A percentile compares a stretch with the other conserved stretches of the same genome.
Conservation (phyloP, 2,113 vertebrate genomes). For the Syrmaticus mikado region DNA sequence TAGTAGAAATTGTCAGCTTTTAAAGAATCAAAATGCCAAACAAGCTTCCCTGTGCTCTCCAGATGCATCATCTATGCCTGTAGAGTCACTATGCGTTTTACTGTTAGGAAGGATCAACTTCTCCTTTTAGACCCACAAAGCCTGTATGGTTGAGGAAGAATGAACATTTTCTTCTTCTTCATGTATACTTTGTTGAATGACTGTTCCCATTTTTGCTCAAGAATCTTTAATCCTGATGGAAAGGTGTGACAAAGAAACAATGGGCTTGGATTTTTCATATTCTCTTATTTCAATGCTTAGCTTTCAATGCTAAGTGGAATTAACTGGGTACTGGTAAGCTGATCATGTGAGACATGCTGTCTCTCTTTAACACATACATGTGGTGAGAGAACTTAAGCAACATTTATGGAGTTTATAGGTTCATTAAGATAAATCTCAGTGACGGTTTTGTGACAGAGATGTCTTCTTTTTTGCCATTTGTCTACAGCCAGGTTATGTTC, state of each 20-base stretch:
- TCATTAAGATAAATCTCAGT: not conserved
- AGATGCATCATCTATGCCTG: not conserved
- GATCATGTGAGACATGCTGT: not conserved
- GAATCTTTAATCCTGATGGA: constrained; percentile 12
- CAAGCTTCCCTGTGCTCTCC: not conserved
- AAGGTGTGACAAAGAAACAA: not conserved
- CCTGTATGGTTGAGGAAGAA: not conserved
- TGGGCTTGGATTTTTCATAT: not conserved
- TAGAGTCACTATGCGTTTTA: not conserved
- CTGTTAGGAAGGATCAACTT: constrained; percentile 22
- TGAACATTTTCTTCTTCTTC: constrained; percentile 4
- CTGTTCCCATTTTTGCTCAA: not conserved
- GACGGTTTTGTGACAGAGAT: not conserved
- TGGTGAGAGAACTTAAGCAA: not conserved
- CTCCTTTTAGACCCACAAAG: constrained; percentile 7
- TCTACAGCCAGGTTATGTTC: not conserved
- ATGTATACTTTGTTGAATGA: not conserved
- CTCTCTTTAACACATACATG: not conserved
- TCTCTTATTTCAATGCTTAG: not conserved
- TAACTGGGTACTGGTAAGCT: not conserved
- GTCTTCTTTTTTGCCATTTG: not conserved
- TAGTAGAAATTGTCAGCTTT: not conserved
- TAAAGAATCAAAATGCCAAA: not conserved
- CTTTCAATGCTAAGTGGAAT: not conserved
- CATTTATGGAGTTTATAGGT: not conserved